Evolutionary conservation across 1,140 invertebrate species (phyloP), one percentile per base, ranked within the genome.

Genomic region (Pissodes strobi): DNA sequence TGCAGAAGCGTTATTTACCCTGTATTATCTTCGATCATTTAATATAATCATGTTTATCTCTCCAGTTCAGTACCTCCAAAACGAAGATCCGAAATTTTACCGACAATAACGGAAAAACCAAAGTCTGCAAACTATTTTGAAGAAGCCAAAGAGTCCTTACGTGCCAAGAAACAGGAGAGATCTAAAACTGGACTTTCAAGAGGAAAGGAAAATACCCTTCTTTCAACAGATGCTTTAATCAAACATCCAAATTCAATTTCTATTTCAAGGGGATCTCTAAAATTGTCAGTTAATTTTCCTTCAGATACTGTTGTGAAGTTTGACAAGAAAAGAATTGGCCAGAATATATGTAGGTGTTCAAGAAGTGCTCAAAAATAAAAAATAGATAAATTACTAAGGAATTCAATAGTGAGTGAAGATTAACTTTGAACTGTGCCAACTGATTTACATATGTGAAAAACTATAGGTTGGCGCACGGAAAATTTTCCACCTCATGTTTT

Each of bases 201-300:
- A 51, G 10, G 8, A 56, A 51, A 58, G 22, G 17, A 63, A 59
- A 43, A 57, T 18, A 18, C 0, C 12, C 12, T 45, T 4, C 8
- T 45, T 4, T 18, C 15, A 18, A 4, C 18, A 18, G 18, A 45
- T 45, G 13, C 2, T n/a, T 23, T 15, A 51, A 2, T 25, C 10
- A 60, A 65, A 27, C 39, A 60, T 25, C 66, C 70, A n/a, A 70
- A 76, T 51, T 70, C 69, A 51, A 66, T 79, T 19, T 38, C 72
- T 12, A 56, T 79, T 18, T 72, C 62, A 18, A 71, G 71, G 22
- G 76, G 76, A 15, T 71, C 67, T 58, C 65, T 79, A 15, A 71
- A 73, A 52, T 67, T 79, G 5, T 68, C 70, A 0, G 73, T 79
- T 2, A 77, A 76, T 72, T 78, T 78, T 67, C 78, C 78, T 1